These are phyloP conservation scores for Protobothrops mucrosquamatus DNA, from an alignment of 2,113 vertebrate genomes.

Conservation along the genomic window DNA sequence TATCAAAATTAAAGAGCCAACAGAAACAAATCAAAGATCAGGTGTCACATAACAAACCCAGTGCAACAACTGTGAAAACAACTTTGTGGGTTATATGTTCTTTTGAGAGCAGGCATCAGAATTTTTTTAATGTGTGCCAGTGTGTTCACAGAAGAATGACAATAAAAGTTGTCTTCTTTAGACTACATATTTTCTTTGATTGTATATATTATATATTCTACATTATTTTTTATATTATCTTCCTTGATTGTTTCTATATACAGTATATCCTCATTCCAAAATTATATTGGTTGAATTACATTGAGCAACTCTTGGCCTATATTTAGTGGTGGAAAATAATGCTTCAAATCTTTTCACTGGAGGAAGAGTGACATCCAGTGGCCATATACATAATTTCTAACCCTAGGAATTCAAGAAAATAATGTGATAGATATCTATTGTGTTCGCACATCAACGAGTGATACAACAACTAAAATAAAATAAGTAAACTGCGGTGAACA, in stretches of 20 bases:
- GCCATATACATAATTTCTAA: neutral
- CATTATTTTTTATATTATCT: neutral
- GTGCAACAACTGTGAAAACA: too few species aligned
- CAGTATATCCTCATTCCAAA: neutral
- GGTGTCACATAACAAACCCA: too few species aligned
- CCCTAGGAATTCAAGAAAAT: neutral
- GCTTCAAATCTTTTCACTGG: neutral
- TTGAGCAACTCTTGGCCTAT: neutral
- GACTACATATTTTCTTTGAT: neutral
- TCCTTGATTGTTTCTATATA: neutral
- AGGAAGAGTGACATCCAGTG: constrained; percentile 30
- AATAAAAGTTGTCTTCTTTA: neutral
- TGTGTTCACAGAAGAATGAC: too few species aligned
- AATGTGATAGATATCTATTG: neutral
- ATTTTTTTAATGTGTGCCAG: too few species aligned
- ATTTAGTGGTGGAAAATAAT: neutral
- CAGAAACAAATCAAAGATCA: too few species aligned
- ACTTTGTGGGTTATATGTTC: too few species aligned
- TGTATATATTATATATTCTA: neutral
- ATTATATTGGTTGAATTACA: neutral
- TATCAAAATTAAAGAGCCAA: too few species aligned
- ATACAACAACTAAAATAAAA: neutral
- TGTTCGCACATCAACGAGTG: neutral
- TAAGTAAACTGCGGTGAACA: neutral
- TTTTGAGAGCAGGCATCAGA: too few species aligned